phyloP scores from a whole-genome alignment of 1,140 invertebrate species.

The Drosophila quadrilineata region DNA sequence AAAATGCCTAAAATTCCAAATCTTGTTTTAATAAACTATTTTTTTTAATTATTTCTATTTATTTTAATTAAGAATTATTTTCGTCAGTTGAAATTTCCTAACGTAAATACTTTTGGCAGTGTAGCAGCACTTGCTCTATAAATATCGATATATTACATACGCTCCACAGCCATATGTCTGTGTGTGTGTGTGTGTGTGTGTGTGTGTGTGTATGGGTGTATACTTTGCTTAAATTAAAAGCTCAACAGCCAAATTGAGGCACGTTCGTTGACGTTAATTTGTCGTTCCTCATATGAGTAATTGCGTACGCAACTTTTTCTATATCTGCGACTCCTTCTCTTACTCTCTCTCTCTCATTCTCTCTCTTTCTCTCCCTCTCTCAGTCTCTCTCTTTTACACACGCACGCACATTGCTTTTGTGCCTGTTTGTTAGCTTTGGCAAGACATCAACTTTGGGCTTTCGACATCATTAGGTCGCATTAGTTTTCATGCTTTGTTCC shows the following conservation, averaged over 20 bases:
- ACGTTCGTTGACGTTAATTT: conserved; percentile 50
- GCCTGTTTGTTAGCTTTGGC: conserved; percentile 14
- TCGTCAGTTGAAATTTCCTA: no score
- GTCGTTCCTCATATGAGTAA: conserved; percentile 43
- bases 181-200: background rate
- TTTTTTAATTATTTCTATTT: no score
- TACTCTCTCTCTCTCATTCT: background rate
- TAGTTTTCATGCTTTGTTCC: conserved; percentile 48
- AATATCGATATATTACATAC: background rate
- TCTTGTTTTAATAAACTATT: no score
- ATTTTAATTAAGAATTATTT: no score
- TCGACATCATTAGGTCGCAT: conserved; percentile 46
- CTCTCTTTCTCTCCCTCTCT: conserved; percentile 12
- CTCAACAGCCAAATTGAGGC: conserved; percentile 49
- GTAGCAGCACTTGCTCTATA: conserved; percentile 3
- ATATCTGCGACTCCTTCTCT: background rate
- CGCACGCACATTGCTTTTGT: no score
- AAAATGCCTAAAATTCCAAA: no score
- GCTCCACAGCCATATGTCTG: no score
- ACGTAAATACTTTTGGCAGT: background rate
- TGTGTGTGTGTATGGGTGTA: background rate
- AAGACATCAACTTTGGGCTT: conserved; percentile 13
- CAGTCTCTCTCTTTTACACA: conserved; percentile 12
- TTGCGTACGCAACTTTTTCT: conserved; percentile 19
- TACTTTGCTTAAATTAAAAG: conserved; percentile 38